Base-by-base conservation (phyloP, 1,140 invertebrate species). In the Leptonema lineaticorne region DNA sequence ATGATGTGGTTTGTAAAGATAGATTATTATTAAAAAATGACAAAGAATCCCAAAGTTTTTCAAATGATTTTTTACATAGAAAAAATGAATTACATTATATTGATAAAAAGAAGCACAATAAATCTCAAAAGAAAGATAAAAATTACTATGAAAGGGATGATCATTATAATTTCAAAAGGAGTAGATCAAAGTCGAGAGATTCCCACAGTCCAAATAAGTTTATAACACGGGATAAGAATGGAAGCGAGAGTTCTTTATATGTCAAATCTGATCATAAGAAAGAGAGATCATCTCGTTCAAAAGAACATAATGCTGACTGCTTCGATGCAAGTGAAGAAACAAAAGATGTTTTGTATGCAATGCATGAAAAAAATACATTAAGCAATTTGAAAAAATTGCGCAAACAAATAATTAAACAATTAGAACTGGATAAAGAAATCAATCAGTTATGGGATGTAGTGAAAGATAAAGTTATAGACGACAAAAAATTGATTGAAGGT, bases 341-440 rank as follows among this genome's bases (percentile, higher is more conserved):
- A n/a, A n/a, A n/a, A n/a, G n/a, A n/a, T n/a, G n/a, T n/a, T n/a
- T n/a, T n/a, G n/a, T n/a, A n/a, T n/a, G n/a, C n/a, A 18, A 16
- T 22, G 8, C 33, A 22, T 18, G 58, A 60, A 33, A 28, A 11
- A 8, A n/a, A 9, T 16, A 37, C 56, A n/a, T 28, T 60, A 30
- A 6, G 8, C 11, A n/a, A 24, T 48, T 64, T 64, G 28, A 50
- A 29, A 50, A 53, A 64, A 64, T 24, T 50, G 5, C 27, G 45
- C 8, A 50, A 64, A 28, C 24, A 50, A 50, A 8, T 64, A 18
- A 30, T 16, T 2, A 64, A 64, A 18, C 16, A 64, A 64, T 11
- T 64, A 7, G 45, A 48, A 50, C 6, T 50, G 22, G 62, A 50
- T 14, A 50, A 28, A 7, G 41, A 64, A 50, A 62, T 24, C 4